These are phyloP conservation scores for Stigmatopora nigra DNA, from an alignment of 2,113 vertebrate genomes.

Conservation along the genomic window DNA sequence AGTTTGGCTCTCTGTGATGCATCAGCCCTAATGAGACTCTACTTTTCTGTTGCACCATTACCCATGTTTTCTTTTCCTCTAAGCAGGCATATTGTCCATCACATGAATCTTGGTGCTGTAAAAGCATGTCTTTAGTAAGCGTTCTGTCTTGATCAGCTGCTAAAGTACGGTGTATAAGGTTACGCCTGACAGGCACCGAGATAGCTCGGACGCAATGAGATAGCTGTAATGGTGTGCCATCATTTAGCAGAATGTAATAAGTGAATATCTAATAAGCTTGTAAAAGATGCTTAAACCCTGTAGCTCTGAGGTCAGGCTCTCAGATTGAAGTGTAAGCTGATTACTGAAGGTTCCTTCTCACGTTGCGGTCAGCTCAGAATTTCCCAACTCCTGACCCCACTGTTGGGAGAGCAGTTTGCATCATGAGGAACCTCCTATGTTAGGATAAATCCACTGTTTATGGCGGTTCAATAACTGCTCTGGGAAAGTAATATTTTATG, in stretches of 20 bases:
- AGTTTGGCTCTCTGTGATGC: slow-evolving; percentile 54
- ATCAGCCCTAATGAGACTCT: slow-evolving; percentile 46
- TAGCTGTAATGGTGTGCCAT: slow-evolving; percentile 58
- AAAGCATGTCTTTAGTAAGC: slow-evolving; percentile 38
- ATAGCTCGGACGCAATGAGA: slow-evolving; percentile 46
- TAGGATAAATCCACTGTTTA: slow-evolving; percentile 43
- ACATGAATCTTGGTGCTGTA: slow-evolving; percentile 41
- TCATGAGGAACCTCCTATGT: slow-evolving; percentile 26
- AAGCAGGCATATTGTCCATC: slow-evolving; percentile 18
- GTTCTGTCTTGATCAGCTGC: slow-evolving; percentile 51
- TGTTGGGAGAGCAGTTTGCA: slow-evolving; percentile 32
- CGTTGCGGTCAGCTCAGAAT: slow-evolving; percentile 46
- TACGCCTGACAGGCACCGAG: slow-evolving; percentile 43
- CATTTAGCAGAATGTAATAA: slow-evolving; percentile 65
- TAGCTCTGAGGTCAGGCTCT: slow-evolving; percentile 40
- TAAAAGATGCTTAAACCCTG: slow-evolving; percentile 59
- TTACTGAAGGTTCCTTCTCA: slow-evolving; percentile 52
- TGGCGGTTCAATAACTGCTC: slow-evolving; percentile 34
- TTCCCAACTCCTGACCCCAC: slow-evolving; percentile 56
- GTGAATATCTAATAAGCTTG: slow-evolving; percentile 63
- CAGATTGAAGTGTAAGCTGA: slow-evolving; percentile 52
- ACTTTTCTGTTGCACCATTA: slow-evolving; percentile 1
- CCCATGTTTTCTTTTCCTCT: slow-evolving; percentile 22
- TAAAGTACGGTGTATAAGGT: slow-evolving; percentile 45
- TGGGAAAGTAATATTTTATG: slow-evolving; percentile 37